Percentiles rank a stretch among this genome's conserved stretches.
Evolutionary conservation across 2,888 invertebrate species (phyloP).

Genomic region (Orthosia gracilis): DNA sequence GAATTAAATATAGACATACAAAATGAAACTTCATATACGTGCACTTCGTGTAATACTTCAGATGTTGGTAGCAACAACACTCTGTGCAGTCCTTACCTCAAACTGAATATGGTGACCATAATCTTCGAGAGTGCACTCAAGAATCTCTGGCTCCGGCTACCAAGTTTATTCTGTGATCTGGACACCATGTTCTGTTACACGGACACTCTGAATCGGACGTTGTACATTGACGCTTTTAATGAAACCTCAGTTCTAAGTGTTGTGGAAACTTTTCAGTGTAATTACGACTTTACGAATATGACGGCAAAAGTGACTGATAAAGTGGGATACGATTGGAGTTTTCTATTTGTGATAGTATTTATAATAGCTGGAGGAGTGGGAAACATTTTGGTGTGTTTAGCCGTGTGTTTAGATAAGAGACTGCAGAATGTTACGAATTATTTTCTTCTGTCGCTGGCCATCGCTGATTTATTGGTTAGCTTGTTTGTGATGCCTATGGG

Average conservation of each 20-base stretch:
- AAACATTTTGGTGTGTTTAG: conserved; percentile 98
- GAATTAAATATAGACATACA: conserved; percentile 84
- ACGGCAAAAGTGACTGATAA: conserved; percentile 73
- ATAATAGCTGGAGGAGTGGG: conserved; percentile 97
- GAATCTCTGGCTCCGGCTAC: conserved; percentile 84
- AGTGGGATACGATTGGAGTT: conserved; percentile 94
- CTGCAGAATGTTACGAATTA: conserved; percentile 99
- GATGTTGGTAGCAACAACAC: conserved; percentile 79
- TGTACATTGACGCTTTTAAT: conserved; percentile 77
- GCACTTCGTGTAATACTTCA: conserved; percentile 80
- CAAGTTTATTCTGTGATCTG: conserved; percentile 80
- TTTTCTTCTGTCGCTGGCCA: conserved; percentile 97
- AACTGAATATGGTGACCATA: conserved; percentile 83
- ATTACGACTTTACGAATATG: conserved; percentile 79
- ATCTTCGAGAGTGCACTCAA: conserved; percentile 86
- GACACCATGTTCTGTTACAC: conserved; percentile 81
- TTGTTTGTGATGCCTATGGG: conserved; percentile 99
- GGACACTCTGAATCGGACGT: conserved; percentile 81
- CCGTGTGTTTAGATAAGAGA: conserved; percentile 97
- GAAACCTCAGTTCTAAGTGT: conserved; percentile 69
- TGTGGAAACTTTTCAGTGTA: conserved; percentile 83
- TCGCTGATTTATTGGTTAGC: conserved; percentile 98
- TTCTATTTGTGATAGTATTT: conserved; percentile 95
- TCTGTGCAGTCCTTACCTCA: conserved; percentile 84
- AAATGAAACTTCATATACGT: conserved; percentile 88